Base-by-base conservation (phyloP, 2,888 invertebrate genomes). In the Mesorhabditis sp. region DNA sequence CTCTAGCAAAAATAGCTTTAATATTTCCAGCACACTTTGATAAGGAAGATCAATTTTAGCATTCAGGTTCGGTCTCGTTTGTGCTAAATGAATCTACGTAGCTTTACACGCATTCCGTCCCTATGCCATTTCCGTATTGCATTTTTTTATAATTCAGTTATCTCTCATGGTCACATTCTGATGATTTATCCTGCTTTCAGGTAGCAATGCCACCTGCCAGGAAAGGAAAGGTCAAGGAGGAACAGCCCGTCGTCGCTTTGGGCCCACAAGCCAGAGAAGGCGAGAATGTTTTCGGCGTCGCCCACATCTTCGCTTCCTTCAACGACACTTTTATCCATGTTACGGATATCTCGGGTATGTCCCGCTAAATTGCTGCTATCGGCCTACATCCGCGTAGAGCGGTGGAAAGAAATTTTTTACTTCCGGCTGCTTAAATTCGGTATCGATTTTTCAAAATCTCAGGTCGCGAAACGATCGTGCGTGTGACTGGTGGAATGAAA, bases 261-360 rank as follows among this genome's bases (percentile, higher is more conserved):
- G 84, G 84, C 65, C 84, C 84, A 65, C 84, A 85, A 72, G 85
- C 82, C 68, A 80, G 79, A 81, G 95, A 95, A 87, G 97, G 97
- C 76, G 97, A 98, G 89, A 92, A 92, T 82, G 95, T 98, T 72
- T 98, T 97, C 87, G 98, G 97, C 72, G 97, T 98, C 28, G 98
- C 97, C 74, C 98, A 99, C 89, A 98, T 99, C 86, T 99, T 94
- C 87, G 98, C 98, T 80, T 96, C 95, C 82, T 99, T 98, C 90
- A 99, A 99, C 87, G 98, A 99, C 88, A 99, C 98, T 69, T 99
- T 99, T 87, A 98, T 99, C 66, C 98, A 99, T 89, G 95, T 99
- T 75, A 99, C 98, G 15, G 98, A 99, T 89, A 90, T 98, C 85
- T 98, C 97, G 72, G 98, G 98, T 82, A 92, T 90, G 90, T 90